Percentiles rank a stretch among this genome's conserved stretches.
Conservation (phyloP, 2,888 invertebrate species). For the Lithophane ornitopus region DNA sequence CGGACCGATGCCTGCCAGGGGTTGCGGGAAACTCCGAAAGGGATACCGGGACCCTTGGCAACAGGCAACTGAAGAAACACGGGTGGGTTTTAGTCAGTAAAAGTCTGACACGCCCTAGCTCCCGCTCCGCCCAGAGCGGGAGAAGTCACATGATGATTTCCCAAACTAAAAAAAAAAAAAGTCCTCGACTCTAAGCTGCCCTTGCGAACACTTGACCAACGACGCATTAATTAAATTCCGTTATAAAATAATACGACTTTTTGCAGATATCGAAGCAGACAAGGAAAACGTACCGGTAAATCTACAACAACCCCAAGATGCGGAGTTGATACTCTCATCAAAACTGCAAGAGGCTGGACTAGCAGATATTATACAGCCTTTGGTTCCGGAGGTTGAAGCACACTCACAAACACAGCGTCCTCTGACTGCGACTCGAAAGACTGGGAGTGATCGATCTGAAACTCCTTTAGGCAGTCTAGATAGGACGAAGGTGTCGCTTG, state of each 20-base stretch:
- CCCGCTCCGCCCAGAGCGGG: no score
- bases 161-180: no score
- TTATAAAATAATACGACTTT: neutral
- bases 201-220: no score
- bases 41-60: no score
- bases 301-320: slow-evolving; percentile 57
- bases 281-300: slow-evolving; percentile 80
- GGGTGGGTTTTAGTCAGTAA: no score
- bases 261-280: slow-evolving; percentile 66
- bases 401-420: slow-evolving; percentile 37
- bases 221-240: neutral
- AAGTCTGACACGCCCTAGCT: no score
- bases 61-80: no score
- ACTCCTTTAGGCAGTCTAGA: slow-evolving; percentile 85
- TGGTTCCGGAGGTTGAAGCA: slow-evolving; percentile 21
- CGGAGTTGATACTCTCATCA: slow-evolving; percentile 69
- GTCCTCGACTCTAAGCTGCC: neutral
- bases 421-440: slow-evolving; percentile 34
- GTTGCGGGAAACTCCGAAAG: no score
- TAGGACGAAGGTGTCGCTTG: slow-evolving; percentile 85
- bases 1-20: no score
- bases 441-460: slow-evolving; percentile 75
- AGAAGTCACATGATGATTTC: no score
- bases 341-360: slow-evolving; percentile 79
- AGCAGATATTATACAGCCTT: slow-evolving; percentile 70